Base-by-base conservation (phyloP, 2,888 invertebrate species). In the Cerastis rubricosa region DNA sequence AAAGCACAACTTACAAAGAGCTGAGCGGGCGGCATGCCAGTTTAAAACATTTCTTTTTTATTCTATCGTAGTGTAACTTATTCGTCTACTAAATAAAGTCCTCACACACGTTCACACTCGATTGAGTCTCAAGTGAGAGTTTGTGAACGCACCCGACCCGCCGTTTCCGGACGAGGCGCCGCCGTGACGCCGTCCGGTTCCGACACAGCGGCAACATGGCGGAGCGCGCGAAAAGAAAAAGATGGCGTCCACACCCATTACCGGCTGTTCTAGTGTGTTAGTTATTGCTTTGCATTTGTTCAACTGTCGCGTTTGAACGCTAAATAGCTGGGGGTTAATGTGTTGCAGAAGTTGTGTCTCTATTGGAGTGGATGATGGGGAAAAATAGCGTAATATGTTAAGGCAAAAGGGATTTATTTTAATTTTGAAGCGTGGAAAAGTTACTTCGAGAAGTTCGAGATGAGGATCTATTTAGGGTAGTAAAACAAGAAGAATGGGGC, bases 121-220 rank as follows among this genome's bases (percentile, higher is more conserved):
- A 92, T 92, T 93, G 92, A 92, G 85, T 92, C 89, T 92, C 89
- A 90, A 94, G 94, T 94, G 94, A 92, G 93, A 91, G 92, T 92
- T 91, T 90, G 89, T 88, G 92, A 92, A 90, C 92, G 92, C 91
- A 89, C 91, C 91, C 92, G 92, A 92, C 91, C 91, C 92, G 90
- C 89, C 90, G 92, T 93, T 93, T 93, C 92, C 93, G 92, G 90
- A 83, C 85, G 88, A 90, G 95, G 95, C 95, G 95, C 93, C 95
- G 93, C 82, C 87, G 81, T 89, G 95, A 92, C 95, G 94, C 95
- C 95, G 94, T 93, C 95, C 94, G 94, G 93, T 92, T 89, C 90
- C 90, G 89, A 88, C 88, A 84, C 74, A 85, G 84, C 81, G 88
- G 89, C 83, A 88, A 87, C 85, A 90, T 89, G 89, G 89, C 88